Percentiles rank a stretch among this genome's conserved stretches.
These are phyloP conservation scores for Heterodera schachtii DNA, from an alignment of 1,140 invertebrate genomes.

Conservation along the genomic window DNA sequence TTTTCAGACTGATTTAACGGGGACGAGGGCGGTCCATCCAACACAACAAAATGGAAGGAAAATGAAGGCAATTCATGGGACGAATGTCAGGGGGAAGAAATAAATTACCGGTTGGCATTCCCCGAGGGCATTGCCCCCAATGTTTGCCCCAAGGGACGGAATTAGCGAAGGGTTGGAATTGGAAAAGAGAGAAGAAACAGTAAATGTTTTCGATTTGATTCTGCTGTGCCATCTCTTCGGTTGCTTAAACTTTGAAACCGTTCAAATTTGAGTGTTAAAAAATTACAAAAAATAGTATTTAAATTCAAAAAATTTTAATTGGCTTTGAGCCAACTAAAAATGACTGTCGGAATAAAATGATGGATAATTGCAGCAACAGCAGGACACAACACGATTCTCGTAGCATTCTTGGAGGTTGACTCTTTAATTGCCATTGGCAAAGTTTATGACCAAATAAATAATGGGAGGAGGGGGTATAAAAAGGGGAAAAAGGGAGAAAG, in stretches of 20 bases:
- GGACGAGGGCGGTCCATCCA: neutral
- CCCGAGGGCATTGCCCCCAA: neutral
- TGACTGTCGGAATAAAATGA: neutral
- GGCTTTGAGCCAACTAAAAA: neutral
- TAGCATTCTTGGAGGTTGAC: too few relatives aligned
- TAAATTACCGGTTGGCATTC: neutral
- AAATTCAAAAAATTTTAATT: too few relatives aligned
- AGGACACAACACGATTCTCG: neutral
- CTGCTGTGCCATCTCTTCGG: too few relatives aligned
- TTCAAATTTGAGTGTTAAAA: too few relatives aligned
- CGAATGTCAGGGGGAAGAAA: neutral
- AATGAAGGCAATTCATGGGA: slow-evolving; percentile 13
- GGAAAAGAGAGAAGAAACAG: neutral
- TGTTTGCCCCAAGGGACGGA: neutral
- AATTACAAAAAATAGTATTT: too few relatives aligned
- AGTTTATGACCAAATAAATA: neutral
- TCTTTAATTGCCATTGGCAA: neutral
- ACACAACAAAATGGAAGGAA: neutral
- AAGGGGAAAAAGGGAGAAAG: too few relatives aligned
- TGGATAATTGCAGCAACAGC: neutral
- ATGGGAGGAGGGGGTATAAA: neutral
- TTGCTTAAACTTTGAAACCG: too few relatives aligned
- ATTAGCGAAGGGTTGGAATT: neutral
- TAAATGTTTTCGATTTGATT: neutral
- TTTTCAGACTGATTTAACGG: neutral